Percentiles rank a stretch among this genome's conserved stretches.
phyloP scores from a whole-genome alignment of 53 echinoderm and acorn worm species.

The Temnopleurus reevesii region DNA sequence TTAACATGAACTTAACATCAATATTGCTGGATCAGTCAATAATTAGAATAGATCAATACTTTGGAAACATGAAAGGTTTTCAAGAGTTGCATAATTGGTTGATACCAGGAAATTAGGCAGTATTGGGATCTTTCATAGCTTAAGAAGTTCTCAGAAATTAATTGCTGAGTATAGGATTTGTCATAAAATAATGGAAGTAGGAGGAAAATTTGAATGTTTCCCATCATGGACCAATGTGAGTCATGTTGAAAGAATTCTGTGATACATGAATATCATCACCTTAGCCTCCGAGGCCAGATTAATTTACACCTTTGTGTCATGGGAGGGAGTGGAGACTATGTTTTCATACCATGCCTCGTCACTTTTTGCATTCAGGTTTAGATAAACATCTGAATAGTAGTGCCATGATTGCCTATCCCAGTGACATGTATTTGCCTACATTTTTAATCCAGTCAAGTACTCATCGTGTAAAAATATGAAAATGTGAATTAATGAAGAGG shows the following conservation, averaged over 20 bases:
- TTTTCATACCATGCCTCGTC: not conserved
- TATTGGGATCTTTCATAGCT: too few species aligned
- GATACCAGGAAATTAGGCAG: too few species aligned
- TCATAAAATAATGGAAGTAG: not conserved
- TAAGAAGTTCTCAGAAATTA: not conserved
- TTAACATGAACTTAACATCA: slow-evolving; percentile 5
- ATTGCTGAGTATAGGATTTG: not conserved
- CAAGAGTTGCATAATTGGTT: not conserved
- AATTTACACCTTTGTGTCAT: slow-evolving; percentile 1
- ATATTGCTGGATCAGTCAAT: not conserved
- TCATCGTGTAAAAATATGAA: too few species aligned
- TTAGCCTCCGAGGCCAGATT: slow-evolving; percentile 16
- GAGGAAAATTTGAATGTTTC: not conserved
- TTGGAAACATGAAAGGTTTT: not conserved
- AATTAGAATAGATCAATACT: not conserved
- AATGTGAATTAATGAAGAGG: too few species aligned
- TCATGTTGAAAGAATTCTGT: slow-evolving; percentile 1
- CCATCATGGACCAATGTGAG: slow-evolving; percentile 11
- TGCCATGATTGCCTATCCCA: not conserved
- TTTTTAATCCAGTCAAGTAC: too few species aligned
- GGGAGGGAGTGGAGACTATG: slow-evolving; percentile 18
- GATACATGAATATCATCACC: slow-evolving; percentile 29
- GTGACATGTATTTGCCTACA: not conserved
- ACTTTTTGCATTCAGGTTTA: not conserved
- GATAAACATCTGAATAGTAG: not conserved